Conservation (phyloP, 2,888 invertebrate genomes). For the Drosophila anceps region DNA sequence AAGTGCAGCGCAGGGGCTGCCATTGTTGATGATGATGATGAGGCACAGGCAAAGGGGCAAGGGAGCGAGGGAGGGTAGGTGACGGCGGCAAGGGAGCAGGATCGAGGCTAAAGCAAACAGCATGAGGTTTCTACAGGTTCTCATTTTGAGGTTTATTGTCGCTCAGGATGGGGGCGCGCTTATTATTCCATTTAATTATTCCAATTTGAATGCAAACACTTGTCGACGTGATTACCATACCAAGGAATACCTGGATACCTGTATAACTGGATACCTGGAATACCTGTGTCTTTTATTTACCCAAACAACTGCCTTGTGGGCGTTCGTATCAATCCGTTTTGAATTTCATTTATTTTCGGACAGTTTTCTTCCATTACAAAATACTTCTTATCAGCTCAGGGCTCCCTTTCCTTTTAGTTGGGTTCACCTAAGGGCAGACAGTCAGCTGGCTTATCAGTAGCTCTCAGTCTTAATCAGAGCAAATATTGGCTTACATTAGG, state of each 20-base stretch:
- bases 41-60: background rate
- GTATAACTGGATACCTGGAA: constrained; percentile 48
- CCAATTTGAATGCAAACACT: constrained; percentile 75
- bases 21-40: constrained; percentile 2
- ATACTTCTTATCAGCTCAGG: constrained; percentile 33
- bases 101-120: constrained; percentile 24
- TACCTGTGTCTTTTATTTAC: background rate
- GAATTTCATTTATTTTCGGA: constrained; percentile 4
- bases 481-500: constrained; percentile 75
- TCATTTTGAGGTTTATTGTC: constrained; percentile 37
- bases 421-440: constrained; percentile 50
- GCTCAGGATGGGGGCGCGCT: constrained; percentile 62
- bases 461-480: constrained; percentile 49
- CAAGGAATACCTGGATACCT: constrained; percentile 2
- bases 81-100: constrained; percentile 3
- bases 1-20: constrained; percentile 31
- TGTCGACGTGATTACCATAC: constrained; percentile 42
- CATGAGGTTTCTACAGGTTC: constrained; percentile 40
- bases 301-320: constrained; percentile 14
- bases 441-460: constrained; percentile 49
- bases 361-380: constrained; percentile 21
- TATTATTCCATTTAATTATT: constrained; percentile 80
- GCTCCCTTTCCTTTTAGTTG: constrained; percentile 13
- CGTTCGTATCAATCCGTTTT: constrained; percentile 1
- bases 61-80: background rate